Evolutionary conservation across 2,797 vertebrate genomes (phyloP).

Genomic region (Sibirionetta formosa): DNA sequence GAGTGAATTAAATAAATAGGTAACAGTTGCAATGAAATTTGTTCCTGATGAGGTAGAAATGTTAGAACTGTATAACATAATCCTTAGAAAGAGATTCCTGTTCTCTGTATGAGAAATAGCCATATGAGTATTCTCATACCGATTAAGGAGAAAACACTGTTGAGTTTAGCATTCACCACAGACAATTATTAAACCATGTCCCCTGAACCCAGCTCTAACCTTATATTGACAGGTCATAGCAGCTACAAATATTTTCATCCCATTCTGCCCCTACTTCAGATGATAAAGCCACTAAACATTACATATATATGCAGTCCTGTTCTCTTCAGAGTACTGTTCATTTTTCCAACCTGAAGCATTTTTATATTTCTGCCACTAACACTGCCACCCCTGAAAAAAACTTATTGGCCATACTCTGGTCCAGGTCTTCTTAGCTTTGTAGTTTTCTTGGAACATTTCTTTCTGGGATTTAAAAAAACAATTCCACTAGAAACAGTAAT

Average conservation of each 20-base stretch:
- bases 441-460: background rate
- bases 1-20: background rate
- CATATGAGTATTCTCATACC: background rate
- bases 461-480: background rate
- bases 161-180: background rate
- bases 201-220: background rate
- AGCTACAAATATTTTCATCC: background rate
- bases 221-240: background rate
- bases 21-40: background rate
- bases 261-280: background rate
- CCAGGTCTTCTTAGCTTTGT: background rate
- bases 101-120: background rate
- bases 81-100: background rate
- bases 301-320: background rate
- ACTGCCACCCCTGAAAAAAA: background rate
- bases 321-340: background rate
- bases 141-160: background rate
- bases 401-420: background rate
- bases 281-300: background rate
- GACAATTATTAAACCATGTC: background rate
- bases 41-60: background rate
- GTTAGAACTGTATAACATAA: background rate
- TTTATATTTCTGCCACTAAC: background rate
- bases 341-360: background rate
- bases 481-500: background rate